Percentiles rank a stretch among this genome's conserved stretches.
Evolutionary conservation across 2,113 vertebrate genomes (phyloP).

Genomic region (Aleadryas rufinucha): DNA sequence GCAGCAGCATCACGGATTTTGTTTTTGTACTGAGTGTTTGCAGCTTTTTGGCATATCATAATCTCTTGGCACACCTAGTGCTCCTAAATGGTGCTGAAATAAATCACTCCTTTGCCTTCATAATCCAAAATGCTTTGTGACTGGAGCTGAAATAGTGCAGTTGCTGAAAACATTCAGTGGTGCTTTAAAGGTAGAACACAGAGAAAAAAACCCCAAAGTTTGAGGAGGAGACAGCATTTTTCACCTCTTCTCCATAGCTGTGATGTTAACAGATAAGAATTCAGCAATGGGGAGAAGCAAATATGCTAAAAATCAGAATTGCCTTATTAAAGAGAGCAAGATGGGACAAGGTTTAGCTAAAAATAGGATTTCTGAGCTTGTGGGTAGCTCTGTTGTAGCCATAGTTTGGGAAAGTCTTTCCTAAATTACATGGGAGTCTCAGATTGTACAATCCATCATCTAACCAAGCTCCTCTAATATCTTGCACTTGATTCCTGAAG

Average conservation of each 20-base stretch:
- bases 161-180: not conserved
- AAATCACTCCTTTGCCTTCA: not conserved
- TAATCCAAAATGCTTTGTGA: not conserved
- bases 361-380: not conserved
- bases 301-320: not conserved
- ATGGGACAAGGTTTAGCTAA: not conserved
- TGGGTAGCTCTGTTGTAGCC: not conserved
- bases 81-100: not conserved
- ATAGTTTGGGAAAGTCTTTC: not conserved
- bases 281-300: fast-evolving
- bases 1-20: not conserved
- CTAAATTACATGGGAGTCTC: not conserved
- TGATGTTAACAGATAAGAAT: not conserved
- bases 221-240: not conserved
- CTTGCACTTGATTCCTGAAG: not conserved
- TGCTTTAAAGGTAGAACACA: not conserved
- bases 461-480: not conserved
- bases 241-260: not conserved
- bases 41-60: not conserved
- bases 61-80: not conserved
- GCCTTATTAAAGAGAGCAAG: not conserved
- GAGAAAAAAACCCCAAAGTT: not conserved
- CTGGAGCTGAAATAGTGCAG: not conserved
- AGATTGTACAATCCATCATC: not conserved
- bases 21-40: not conserved